These are phyloP conservation scores for Bellardia bayeri DNA, from an alignment of 2,888 invertebrate species.

Conservation along the genomic window DNA sequence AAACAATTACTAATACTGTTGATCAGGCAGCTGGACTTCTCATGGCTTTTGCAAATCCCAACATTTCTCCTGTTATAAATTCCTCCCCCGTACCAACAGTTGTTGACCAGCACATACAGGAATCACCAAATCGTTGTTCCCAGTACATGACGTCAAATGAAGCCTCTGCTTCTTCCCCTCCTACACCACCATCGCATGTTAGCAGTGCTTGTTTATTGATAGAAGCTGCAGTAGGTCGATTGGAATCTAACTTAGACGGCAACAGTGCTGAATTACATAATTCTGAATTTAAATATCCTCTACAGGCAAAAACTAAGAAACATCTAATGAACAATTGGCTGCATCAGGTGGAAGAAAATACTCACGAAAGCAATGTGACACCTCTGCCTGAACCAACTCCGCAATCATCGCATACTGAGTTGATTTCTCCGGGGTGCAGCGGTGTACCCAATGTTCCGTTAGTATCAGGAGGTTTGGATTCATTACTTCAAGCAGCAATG, in stretches of 20 bases:
- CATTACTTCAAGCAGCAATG: constrained; percentile 75
- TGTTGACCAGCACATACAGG: constrained; percentile 35
- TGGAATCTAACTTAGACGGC: constrained; percentile 84
- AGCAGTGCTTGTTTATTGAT: constrained; percentile 93
- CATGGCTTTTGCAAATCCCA: constrained; percentile 85
- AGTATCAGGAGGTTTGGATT: constrained; percentile 70
- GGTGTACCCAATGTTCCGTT: not conserved
- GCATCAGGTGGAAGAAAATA: constrained; percentile 86
- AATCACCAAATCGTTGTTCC: constrained; percentile 73
- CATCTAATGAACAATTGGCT: constrained; percentile 95
- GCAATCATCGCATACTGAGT: constrained; percentile 25
- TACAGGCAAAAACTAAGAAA: constrained; percentile 92
- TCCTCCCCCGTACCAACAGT: not conserved
- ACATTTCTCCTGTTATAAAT: constrained; percentile 1
- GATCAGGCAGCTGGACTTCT: constrained; percentile 86
- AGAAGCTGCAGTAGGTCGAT: constrained; percentile 93
- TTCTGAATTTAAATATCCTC: constrained; percentile 92
- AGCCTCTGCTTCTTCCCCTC: constrained; percentile 77
- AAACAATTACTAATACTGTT: constrained; percentile 74
- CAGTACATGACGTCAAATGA: constrained; percentile 62
- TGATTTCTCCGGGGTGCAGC: not conserved
- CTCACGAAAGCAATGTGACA: constrained; percentile 13
- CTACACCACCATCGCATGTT: constrained; percentile 82
- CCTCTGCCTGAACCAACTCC: not conserved
- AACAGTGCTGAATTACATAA: constrained; percentile 52